Evolutionary conservation across 1,140 invertebrate genomes (phyloP), one percentile per base, ranked within the genome.

Genomic region (Ladona fulva): DNA sequence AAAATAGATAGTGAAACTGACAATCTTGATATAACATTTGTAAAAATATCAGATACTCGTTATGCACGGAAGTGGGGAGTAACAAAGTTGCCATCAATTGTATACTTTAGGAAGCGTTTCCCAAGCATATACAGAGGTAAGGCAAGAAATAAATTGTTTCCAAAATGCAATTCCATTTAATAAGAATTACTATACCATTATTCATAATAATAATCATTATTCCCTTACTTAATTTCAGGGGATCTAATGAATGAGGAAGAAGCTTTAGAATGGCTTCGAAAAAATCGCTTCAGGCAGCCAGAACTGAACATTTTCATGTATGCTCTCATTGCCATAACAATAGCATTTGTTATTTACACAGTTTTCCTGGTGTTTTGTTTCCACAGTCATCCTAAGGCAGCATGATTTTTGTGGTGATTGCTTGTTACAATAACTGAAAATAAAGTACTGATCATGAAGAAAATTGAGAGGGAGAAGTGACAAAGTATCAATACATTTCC

Each of bases 31-130:
- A 97, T 98, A 76, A 96, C 95, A 1, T 96, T 98, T 85, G 95
- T 97, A 0, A 97, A 97, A 86, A 97, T 98, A 91, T 91, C 92
- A 25, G 96, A 98, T 85, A 88, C 93, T 0, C 89, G 95, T 74
- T 97, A 97, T 84, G 95, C 95, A 12, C 89, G 94, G 75, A 97
- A 97, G 85, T 97, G 95, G 92, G 96, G 96, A n/a, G 95, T 98
- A 11, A 95, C 92, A 1, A 95, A 95, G 85, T 85, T 97, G 79
- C 95, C 95, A 22, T 92, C 95, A 0, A 91, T 98, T 77, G 95
- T 97, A 6, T 97, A 96, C 83, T 98, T 97, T 85, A 89, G 96
- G n/a, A 92, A 94, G 83, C 89, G 95, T 81, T 98, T 97, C 84
- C 96, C 96, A 0, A 96, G 94, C 85, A 97, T 98, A 85, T 98